Evolutionary conservation across 2,113 vertebrate genomes (phyloP).

Genomic region (Callorhinus ursinus): DNA sequence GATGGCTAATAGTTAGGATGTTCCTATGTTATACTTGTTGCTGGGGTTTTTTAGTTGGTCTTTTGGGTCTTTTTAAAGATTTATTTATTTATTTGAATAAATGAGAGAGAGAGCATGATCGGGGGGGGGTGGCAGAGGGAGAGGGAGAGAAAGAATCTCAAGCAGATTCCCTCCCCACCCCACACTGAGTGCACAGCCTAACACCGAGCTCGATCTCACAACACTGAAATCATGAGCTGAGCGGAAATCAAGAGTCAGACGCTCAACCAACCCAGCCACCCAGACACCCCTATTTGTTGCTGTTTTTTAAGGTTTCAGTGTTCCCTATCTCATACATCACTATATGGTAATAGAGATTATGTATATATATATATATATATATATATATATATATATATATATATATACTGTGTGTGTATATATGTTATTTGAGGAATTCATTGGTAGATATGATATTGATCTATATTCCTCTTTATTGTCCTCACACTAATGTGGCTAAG

Average conservation of each 20-base stretch:
- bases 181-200: no score
- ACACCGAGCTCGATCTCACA: no score
- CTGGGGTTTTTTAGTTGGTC: not conserved
- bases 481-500: not conserved
- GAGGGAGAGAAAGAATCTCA: no score
- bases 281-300: no score
- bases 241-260: no score
- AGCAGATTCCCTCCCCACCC: no score
- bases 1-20: not conserved
- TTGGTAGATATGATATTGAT: not conserved
- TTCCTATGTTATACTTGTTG: not conserved
- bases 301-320: not conserved
- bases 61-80: not conserved
- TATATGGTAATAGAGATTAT: not conserved
- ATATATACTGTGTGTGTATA: no score
- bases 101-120: no score
- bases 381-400: accelerated
- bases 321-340: not conserved
- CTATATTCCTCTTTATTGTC: not conserved
- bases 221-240: no score
- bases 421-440: not conserved
- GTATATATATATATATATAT: not conserved
- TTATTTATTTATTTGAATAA: no score
- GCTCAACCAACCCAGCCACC: no score
- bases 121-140: no score